A percentile compares a stretch with the other conserved stretches of the same genome.
Conservation (phyloP, 2,888 invertebrate genomes). For the Dysmachus trigonus region DNA sequence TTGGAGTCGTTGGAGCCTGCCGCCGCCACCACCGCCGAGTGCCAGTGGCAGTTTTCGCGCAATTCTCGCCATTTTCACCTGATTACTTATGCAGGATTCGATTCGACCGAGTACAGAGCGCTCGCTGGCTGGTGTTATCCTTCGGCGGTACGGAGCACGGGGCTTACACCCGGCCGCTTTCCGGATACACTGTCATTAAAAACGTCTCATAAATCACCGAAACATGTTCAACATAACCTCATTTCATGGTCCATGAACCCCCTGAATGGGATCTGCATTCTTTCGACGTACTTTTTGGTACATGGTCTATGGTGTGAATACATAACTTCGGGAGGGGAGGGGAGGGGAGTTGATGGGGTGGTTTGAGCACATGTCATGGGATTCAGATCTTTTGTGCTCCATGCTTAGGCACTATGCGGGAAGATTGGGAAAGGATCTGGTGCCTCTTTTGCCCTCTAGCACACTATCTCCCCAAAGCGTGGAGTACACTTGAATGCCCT, state of each 20-base stretch:
- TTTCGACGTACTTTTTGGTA: neutral
- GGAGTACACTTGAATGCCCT: neutral
- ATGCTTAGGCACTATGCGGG: neutral
- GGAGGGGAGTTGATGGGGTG: neutral
- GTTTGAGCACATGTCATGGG: neutral
- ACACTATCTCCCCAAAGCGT: neutral
- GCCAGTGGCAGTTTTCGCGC: neutral
- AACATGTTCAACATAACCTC: slow-evolving; percentile 59
- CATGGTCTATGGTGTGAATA: slow-evolving; percentile 3
- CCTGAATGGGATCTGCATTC: slow-evolving; percentile 42
- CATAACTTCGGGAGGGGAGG: neutral
- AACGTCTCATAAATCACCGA: slow-evolving; percentile 61
- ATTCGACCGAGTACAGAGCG: neutral
- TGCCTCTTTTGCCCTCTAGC: neutral
- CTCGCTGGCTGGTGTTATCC: neutral
- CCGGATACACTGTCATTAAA: slow-evolving; percentile 57
- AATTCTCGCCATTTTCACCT: slow-evolving; percentile 18
- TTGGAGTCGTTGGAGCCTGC: neutral
- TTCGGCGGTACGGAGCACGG: neutral
- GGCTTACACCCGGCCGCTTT: neutral
- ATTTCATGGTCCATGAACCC: slow-evolving; percentile 61
- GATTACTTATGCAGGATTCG: slow-evolving; percentile 20
- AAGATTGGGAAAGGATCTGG: neutral
- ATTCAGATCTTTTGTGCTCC: slow-evolving; percentile 17
- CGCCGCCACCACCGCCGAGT: neutral